Conservation (phyloP, 2,113 vertebrate genomes). For the Pardalotus punctatus region DNA sequence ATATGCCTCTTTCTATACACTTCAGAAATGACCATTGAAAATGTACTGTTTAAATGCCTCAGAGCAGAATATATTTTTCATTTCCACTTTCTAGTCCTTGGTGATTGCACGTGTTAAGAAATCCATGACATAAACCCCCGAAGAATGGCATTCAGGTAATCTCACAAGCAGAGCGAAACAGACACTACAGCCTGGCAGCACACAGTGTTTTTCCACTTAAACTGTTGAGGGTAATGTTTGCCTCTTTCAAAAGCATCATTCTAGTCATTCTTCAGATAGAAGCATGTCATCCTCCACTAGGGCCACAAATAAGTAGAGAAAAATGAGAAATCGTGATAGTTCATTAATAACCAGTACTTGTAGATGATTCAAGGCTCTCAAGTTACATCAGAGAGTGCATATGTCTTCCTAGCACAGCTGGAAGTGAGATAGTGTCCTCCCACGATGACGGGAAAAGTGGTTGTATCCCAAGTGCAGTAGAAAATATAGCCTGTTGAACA, state of each 20-base stretch:
- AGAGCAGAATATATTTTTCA: not conserved
- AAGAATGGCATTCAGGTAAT: not conserved
- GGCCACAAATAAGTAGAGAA: conserved; percentile 15
- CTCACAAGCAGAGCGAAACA: not conserved
- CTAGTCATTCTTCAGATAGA: not conserved
- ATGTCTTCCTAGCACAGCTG: conserved; percentile 2
- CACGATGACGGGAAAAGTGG: conserved; percentile 3
- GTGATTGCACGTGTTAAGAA: not conserved
- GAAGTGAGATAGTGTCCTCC: conserved; percentile 24
- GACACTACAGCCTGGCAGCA: not conserved
- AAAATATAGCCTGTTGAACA: conserved; percentile 32
- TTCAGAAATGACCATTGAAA: conserved; percentile 16
- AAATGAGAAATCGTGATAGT: conserved; percentile 18
- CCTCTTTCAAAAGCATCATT: not conserved
- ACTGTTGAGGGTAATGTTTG: not conserved
- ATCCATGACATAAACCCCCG: not conserved
- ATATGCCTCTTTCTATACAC: not conserved
- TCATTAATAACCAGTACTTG: conserved; percentile 28
- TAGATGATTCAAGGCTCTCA: conserved; percentile 13
- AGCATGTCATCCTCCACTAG: not conserved
- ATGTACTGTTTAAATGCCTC: not conserved
- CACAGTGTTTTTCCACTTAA: not conserved
- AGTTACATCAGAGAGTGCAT: not conserved
- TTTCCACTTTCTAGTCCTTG: not conserved
- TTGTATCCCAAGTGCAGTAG: conserved; percentile 34